phyloP scores from a whole-genome alignment of 1,140 invertebrate species.

The Bombus ignitus region DNA sequence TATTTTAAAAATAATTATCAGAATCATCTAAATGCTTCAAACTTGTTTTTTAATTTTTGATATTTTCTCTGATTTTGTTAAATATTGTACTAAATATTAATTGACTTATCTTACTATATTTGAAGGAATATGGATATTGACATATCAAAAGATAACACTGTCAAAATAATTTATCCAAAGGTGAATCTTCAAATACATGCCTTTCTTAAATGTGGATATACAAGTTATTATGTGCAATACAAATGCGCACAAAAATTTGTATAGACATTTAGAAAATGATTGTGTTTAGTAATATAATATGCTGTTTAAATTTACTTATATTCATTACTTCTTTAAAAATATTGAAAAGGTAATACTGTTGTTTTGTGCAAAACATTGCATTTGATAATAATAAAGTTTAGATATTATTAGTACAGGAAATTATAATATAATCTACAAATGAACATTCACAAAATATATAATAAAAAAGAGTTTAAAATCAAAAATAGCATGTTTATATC shows the following conservation, averaged over 20 bases:
- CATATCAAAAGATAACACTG: not conserved
- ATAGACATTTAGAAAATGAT: slow-evolving; percentile 53
- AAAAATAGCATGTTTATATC: slow-evolving; percentile 1
- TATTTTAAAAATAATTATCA: not conserved
- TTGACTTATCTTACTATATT: slow-evolving; percentile 18
- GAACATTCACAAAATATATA: not conserved
- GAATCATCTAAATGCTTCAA: not conserved
- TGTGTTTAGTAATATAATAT: slow-evolving; percentile 45
- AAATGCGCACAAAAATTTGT: slow-evolving; percentile 50
- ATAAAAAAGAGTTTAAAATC: not conserved
- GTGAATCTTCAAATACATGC: slow-evolving; percentile 14
- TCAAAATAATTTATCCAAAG: slow-evolving; percentile 23
- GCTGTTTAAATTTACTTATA: slow-evolving; percentile 14
- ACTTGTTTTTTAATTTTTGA: not conserved
- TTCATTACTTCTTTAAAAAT: slow-evolving; percentile 29
- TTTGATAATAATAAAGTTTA: slow-evolving; percentile 8
- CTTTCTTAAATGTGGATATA: not conserved
- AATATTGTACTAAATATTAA: slow-evolving; percentile 32
- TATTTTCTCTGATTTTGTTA: not conserved
- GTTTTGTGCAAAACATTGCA: not conserved
- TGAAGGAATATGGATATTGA: not conserved
- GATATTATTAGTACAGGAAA: not conserved
- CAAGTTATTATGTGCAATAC: slow-evolving; percentile 7
- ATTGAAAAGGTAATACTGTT: slow-evolving; percentile 16
- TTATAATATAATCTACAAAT: not conserved